A percentile compares a stretch with the other conserved stretches of the same genome.
phyloP scores from a whole-genome alignment of 2,113 vertebrate species.

The Nesogale talazaci region DNA sequence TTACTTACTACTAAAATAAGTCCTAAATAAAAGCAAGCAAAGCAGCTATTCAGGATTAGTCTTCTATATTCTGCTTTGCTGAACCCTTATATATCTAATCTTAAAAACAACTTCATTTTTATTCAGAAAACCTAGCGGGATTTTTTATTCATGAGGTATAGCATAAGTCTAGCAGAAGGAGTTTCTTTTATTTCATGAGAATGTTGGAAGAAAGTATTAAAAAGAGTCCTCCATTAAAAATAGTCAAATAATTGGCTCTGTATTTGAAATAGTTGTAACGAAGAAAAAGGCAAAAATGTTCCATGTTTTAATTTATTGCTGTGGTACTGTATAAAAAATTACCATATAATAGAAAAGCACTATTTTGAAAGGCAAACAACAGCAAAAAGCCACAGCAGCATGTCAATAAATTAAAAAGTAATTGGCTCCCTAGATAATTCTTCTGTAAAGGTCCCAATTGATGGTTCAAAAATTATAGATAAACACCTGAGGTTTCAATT shows the following conservation, averaged over 20 bases:
- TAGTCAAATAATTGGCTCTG: neutral
- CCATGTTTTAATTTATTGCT: neutral
- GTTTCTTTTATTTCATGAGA: conserved; percentile 30
- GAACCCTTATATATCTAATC: neutral
- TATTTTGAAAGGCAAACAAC: conserved; percentile 28
- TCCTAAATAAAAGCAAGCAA: neutral
- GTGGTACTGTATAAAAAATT: neutral
- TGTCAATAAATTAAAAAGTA: neutral
- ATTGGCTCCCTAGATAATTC: neutral
- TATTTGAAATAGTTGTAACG: conserved; percentile 2
- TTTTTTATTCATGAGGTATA: neutral
- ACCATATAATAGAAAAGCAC: neutral
- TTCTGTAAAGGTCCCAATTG: neutral
- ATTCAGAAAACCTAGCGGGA: neutral
- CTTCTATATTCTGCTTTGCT: neutral
- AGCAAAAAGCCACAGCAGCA: neutral
- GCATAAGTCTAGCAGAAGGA: conserved; percentile 9
- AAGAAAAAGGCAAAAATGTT: neutral
- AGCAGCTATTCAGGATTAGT: neutral
- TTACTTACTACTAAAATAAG: neutral
- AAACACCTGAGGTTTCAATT: neutral
- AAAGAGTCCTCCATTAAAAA: conserved; percentile 17
- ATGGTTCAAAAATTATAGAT: conserved; percentile 6
- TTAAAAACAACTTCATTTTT: conserved; percentile 15
- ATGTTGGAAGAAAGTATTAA: neutral